Evolutionary conservation across 2,888 invertebrate genomes (phyloP).

Genomic region (Lamproptera curius): DNA sequence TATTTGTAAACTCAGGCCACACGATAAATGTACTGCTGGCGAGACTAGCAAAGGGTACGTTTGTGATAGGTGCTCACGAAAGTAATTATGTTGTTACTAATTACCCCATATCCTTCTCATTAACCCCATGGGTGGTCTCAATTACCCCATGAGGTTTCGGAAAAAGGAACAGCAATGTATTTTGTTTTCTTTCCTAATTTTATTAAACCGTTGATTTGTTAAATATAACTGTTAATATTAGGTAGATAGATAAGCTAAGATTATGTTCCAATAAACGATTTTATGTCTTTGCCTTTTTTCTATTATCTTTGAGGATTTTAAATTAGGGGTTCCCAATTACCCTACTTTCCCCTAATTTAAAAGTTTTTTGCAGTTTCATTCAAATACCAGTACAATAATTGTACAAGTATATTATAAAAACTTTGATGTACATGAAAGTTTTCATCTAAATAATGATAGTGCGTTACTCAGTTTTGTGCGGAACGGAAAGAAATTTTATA

Average conservation of each 20-base stretch:
- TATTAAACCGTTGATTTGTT: slow-evolving; percentile 9
- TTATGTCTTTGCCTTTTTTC: background rate
- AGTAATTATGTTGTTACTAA: slow-evolving; percentile 7
- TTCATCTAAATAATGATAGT: too few species aligned
- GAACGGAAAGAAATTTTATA: too few species aligned
- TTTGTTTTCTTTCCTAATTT: slow-evolving; percentile 12
- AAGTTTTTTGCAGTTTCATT: too few species aligned
- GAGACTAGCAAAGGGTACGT: slow-evolving; percentile 15
- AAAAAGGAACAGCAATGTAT: slow-evolving; percentile 18
- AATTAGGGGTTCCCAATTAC: slow-evolving; percentile 11
- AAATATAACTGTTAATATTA: background rate
- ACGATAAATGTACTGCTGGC: slow-evolving; percentile 14
- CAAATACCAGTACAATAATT: too few species aligned
- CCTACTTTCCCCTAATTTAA: slow-evolving; percentile 16
- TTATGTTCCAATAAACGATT: slow-evolving; percentile 2
- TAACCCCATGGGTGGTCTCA: slow-evolving; percentile 14
- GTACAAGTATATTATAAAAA: too few species aligned
- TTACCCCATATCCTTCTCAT: slow-evolving; percentile 18
- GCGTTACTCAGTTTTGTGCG: too few species aligned
- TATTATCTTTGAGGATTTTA: background rate
- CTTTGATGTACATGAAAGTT: too few species aligned
- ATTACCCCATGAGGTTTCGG: slow-evolving; percentile 19
- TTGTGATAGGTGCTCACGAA: slow-evolving; percentile 10
- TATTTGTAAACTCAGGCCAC: slow-evolving; percentile 14
- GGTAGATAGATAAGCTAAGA: background rate